Evolutionary conservation across 2,797 vertebrate species (phyloP).

Genomic region (Anomalospiza imberbis): DNA sequence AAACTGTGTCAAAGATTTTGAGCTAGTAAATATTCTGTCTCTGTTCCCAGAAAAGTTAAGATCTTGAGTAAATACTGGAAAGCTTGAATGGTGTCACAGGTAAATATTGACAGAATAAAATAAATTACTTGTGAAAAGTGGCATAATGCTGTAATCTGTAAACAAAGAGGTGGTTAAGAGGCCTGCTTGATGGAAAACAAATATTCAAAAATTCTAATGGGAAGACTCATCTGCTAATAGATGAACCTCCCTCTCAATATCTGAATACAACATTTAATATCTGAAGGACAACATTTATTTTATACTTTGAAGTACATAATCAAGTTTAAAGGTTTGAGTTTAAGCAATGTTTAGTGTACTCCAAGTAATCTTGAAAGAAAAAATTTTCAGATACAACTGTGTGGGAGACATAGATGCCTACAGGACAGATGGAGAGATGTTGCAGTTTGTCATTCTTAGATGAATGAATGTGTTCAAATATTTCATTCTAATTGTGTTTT

Average conservation of each 20-base stretch:
- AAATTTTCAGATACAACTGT: background rate
- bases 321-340: background rate
- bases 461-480: background rate
- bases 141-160: background rate
- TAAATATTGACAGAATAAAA: background rate
- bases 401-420: background rate
- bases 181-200: background rate
- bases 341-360: accelerated
- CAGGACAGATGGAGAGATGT: background rate
- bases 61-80: background rate
- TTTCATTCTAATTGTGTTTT: background rate
- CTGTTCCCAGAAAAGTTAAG: background rate
- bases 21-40: background rate
- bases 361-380: background rate
- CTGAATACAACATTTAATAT: background rate
- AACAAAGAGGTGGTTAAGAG: background rate
- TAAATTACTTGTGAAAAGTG: background rate
- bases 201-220: background rate
- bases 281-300: background rate
- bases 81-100: background rate
- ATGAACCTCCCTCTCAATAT: background rate
- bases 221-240: background rate
- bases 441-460: background rate
- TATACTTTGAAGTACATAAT: background rate
- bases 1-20: background rate